Conservation (phyloP, 2,113 vertebrate species). For the Lucifuga dentata region DNA sequence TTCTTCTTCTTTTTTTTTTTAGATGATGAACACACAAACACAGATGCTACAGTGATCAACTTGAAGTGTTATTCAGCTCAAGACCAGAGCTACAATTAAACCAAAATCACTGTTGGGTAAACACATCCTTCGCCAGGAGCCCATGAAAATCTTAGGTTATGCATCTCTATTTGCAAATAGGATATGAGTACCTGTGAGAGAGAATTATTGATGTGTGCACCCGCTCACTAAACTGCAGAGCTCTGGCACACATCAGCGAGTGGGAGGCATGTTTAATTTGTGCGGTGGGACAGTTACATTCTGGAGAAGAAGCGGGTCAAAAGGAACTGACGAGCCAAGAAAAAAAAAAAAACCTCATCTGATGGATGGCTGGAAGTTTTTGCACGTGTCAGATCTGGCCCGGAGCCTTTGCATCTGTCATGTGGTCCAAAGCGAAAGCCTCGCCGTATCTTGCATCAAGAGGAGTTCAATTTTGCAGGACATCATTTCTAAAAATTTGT, state of each 20-base stretch:
- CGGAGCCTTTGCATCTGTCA: not conserved
- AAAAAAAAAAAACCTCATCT: conserved; percentile 32
- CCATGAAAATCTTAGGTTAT: conserved; percentile 30
- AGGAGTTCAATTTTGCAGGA: conserved; percentile 37
- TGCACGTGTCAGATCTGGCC: not conserved
- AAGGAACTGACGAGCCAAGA: conserved; percentile 35
- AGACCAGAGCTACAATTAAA: conserved; percentile 42
- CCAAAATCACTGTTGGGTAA: conserved; percentile 17
- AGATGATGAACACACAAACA: conserved; percentile 19
- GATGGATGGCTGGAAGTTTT: conserved; percentile 1
- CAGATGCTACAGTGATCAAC: conserved; percentile 34
- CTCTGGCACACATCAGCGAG: not conserved
- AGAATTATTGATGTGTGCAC: conserved; percentile 16
- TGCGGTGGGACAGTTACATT: conserved; percentile 30
- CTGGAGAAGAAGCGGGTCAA: conserved; percentile 29
- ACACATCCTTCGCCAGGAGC: conserved; percentile 33
- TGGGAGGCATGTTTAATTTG: conserved; percentile 21
- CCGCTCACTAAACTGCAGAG: not conserved
- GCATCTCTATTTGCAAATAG: conserved; percentile 24
- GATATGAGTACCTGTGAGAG: conserved; percentile 4
- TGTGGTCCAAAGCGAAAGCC: conserved; percentile 12
- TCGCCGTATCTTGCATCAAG: not conserved
- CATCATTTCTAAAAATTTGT: not conserved
- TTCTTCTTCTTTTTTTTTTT: too few relatives aligned
- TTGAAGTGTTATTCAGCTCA: conserved; percentile 57